Percentiles rank a stretch among this genome's conserved stretches.
Conservation (phyloP, 2,113 vertebrate species). For the Dissostichus mawsoni region DNA sequence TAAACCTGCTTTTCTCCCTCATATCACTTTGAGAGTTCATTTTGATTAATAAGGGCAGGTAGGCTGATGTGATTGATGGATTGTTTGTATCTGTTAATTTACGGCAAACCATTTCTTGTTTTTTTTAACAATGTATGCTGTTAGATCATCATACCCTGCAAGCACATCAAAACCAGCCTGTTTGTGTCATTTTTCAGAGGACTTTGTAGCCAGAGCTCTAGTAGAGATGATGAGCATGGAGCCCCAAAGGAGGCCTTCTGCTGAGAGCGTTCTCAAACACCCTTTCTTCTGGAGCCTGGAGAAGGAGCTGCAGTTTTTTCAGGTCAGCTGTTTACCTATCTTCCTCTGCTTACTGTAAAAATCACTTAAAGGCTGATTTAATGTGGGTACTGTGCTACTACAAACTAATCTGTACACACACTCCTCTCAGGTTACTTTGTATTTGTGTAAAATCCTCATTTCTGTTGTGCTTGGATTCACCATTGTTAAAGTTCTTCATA, state of each 20-base stretch:
- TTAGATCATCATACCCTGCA: no score
- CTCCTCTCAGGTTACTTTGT: no score
- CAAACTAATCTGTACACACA: not conserved
- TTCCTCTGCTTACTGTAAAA: not conserved
- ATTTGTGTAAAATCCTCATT: not conserved
- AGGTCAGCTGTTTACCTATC: conserved; percentile 81
- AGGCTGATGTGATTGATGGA: not conserved
- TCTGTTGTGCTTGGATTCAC: not conserved
- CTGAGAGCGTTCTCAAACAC: conserved; percentile 92
- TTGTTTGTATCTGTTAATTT: no score
- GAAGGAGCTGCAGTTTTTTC: conserved; percentile 98
- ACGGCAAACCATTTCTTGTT: no score
- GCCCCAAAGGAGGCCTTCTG: conserved; percentile 90
- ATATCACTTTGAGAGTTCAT: not conserved
- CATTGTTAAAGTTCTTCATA: not conserved
- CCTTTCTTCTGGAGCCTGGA: conserved; percentile 98
- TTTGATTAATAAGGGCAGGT: not conserved
- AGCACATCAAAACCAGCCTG: not conserved
- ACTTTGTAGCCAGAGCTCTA: conserved; percentile 90
- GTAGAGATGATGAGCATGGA: conserved; percentile 95
- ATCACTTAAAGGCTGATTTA: not conserved
- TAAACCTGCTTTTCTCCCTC: not conserved
- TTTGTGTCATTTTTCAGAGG: conserved; percentile 80
- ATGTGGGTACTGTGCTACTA: not conserved
- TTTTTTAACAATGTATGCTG: not conserved